A percentile compares a stretch with the other conserved stretches of the same genome.
These are phyloP conservation scores for Drosophila persimilis DNA, from an alignment of 1,140 invertebrate genomes.

Conservation along the genomic window DNA sequence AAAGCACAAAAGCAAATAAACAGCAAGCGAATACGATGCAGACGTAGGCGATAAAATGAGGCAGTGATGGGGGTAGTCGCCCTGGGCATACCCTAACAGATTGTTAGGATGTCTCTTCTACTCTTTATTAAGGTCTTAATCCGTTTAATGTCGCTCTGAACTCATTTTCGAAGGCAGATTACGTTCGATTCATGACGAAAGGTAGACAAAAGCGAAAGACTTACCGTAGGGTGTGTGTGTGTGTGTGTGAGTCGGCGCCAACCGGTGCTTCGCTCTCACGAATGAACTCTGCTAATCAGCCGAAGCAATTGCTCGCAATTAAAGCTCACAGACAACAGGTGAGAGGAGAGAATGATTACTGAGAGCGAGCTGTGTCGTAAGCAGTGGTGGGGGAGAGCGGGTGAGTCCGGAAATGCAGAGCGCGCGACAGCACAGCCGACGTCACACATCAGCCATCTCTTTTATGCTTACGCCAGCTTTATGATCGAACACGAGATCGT, in stretches of 20 bases:
- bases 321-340: slow-evolving; percentile 12
- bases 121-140: too few relatives aligned
- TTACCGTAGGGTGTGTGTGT: background rate
- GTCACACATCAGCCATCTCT: slow-evolving; percentile 41
- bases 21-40: slow-evolving; percentile 13
- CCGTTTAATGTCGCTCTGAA: too few relatives aligned
- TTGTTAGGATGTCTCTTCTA: too few relatives aligned
- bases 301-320: slow-evolving; percentile 10
- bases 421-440: slow-evolving; percentile 15
- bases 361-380: slow-evolving; percentile 11
- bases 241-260: background rate
- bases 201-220: slow-evolving; percentile 49
- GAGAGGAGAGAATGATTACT: slow-evolving; percentile 3
- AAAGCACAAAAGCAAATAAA: slow-evolving; percentile 10
- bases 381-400: slow-evolving; percentile 1
- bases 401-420: slow-evolving; percentile 40
- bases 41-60: slow-evolving; percentile 4
- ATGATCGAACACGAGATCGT: slow-evolving; percentile 3
- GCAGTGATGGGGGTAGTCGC: too few relatives aligned
- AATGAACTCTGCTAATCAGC: slow-evolving; percentile 36
- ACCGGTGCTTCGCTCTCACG: background rate
- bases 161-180: slow-evolving; percentile 33
- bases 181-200: slow-evolving; percentile 46
- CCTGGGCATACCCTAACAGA: too few relatives aligned
- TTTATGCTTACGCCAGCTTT: slow-evolving; percentile 42